These are phyloP conservation scores for Nomada fucata DNA, from an alignment of 2,888 invertebrate genomes.

Conservation along the genomic window DNA sequence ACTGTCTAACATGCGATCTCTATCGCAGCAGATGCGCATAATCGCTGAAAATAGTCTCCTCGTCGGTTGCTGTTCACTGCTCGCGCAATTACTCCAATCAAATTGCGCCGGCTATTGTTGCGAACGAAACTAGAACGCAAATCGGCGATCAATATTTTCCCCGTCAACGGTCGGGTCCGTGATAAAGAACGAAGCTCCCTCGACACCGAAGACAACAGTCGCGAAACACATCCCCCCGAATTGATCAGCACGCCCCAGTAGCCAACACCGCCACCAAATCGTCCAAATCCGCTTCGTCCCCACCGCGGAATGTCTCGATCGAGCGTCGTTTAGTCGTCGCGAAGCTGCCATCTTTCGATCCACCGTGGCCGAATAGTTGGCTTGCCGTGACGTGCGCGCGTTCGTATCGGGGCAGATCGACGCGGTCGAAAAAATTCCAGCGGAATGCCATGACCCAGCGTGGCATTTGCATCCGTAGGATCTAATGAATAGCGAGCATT, in stretches of 20 bases:
- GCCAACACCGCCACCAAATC: not conserved
- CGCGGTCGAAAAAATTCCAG: conserved; percentile 68
- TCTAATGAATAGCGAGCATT: conserved; percentile 80
- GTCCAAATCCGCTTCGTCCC: not conserved
- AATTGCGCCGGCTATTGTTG: too few species aligned
- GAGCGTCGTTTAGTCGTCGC: conserved; percentile 23
- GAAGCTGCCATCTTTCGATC: conserved; percentile 51
- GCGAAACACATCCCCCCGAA: not conserved
- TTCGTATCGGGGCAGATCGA: conserved; percentile 34
- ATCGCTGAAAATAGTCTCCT: too few species aligned
- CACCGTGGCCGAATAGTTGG: conserved; percentile 64
- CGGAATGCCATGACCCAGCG: conserved; percentile 78
- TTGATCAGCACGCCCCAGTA: not conserved
- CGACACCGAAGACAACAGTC: too few species aligned
- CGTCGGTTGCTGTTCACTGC: too few species aligned
- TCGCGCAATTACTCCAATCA: too few species aligned
- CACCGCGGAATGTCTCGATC: conserved; percentile 38
- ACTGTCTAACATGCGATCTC: too few species aligned
- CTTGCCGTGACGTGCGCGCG: conserved; percentile 45
- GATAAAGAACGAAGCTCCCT: too few species aligned
- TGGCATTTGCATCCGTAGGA: conserved; percentile 79
- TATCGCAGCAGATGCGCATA: too few species aligned
- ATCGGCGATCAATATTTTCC: too few species aligned
- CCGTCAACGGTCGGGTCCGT: too few species aligned
- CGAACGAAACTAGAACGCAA: too few species aligned